A percentile compares a stretch with the other conserved stretches of the same genome.
Evolutionary conservation across 2,113 vertebrate genomes (phyloP).

Genomic region (Gyps fulvus): DNA sequence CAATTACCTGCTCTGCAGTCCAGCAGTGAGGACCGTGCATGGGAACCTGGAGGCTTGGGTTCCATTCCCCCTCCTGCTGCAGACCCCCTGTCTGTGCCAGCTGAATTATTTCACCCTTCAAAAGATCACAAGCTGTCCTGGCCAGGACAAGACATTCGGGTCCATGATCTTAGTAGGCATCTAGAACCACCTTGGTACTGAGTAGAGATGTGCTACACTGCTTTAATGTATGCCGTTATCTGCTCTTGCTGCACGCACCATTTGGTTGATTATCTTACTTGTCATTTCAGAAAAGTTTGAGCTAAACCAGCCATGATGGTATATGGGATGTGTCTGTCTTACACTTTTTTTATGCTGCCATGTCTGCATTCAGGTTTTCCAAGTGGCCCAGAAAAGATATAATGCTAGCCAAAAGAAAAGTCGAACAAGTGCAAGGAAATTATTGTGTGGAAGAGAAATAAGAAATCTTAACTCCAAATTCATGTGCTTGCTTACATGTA

Average conservation of each 20-base stretch:
- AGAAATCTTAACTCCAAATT: not conserved
- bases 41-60: not conserved
- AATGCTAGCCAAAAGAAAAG: not conserved
- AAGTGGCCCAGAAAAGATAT: not conserved
- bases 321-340: not conserved
- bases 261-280: not conserved
- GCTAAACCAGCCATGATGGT: not conserved
- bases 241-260: not conserved
- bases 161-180: rapidly evolving
- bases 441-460: not conserved
- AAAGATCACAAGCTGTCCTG: not conserved
- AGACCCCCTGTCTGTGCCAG: not conserved
- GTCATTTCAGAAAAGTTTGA: not conserved
- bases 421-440: not conserved
- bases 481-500: not conserved
- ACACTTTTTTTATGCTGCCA: not conserved
- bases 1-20: not conserved
- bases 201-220: not conserved
- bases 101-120: not conserved
- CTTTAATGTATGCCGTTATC: rapidly evolving
- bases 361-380: not conserved
- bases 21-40: rapidly evolving
- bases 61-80: not conserved
- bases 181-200: not conserved
- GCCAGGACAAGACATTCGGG: not conserved